Evolutionary conservation across 2,888 invertebrate genomes (phyloP), one percentile per base, ranked within the genome.

Genomic region (Watsonalla cultraria): DNA sequence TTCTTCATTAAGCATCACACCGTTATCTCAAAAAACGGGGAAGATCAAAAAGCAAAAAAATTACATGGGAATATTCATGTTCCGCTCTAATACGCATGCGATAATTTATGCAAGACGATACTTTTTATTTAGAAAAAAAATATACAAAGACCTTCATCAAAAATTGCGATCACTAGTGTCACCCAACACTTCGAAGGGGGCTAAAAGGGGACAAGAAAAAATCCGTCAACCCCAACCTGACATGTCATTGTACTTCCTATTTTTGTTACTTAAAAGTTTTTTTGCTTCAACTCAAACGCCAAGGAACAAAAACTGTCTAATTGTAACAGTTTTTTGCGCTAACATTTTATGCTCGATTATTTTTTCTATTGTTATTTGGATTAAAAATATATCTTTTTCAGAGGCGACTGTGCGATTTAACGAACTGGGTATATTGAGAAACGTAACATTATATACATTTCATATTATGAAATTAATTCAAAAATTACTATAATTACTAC

Each of bases 91-190:
- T 81, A 78, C 76, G 67, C 72, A 72, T 66, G 70, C 76, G 76
- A 79, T 89, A 90, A 90, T 90, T 86, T 90, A 90, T 90, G 90
- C 90, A 90, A 90, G 88, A 80, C 74, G 88, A 86, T 84, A 75
- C 65, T 75, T 77, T 78, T 77, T 70, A 62, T 62, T 61, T 57
- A 64, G 67, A 71, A 71, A 79, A 78, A 80, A 82, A 75, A 70
- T 66, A 53, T 56, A 85, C 84, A 89, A 86, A 76, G 73, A 70
- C 78, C 78, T 78, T 74, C 81, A 82, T 89, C 88, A 87, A 79
- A 83, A 88, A 86, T 87, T 74, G 84, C 89, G 80, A 86, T 82
- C 80, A 68, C 72, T 56, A 73, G 70, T 84, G 90, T 82, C 90
- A 89, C 83, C 84, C 78, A 85, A 88, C 83, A 88, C 90, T 85